phyloP scores from a whole-genome alignment of 2,797 vertebrate species.

The Pygocentrus nattereri region DNA sequence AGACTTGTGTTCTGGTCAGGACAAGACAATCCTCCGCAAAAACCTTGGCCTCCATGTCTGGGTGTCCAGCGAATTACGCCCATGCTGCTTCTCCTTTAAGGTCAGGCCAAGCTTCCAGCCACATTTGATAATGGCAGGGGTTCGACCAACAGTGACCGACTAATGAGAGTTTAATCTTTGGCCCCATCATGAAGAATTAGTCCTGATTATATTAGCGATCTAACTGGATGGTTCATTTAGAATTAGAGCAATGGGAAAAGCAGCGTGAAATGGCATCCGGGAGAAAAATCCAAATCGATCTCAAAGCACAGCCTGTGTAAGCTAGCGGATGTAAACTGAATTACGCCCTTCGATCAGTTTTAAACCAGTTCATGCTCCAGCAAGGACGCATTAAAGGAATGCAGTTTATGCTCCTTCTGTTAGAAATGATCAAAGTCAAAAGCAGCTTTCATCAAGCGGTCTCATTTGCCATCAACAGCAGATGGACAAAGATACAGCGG shows the following conservation, averaged over 20 bases:
- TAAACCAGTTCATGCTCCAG: not conserved
- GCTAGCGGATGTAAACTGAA: constrained; percentile 9
- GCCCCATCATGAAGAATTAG: constrained; percentile 48
- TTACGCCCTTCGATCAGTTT: not conserved
- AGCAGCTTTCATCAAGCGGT: not conserved
- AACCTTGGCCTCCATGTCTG: not conserved
- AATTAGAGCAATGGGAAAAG: constrained; percentile 19
- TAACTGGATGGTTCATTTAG: constrained; percentile 45
- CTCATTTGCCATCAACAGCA: constrained; percentile 16
- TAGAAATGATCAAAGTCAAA: not conserved
- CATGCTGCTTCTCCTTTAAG: constrained; percentile 34
- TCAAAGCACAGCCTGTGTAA: not conserved
- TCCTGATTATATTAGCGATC: constrained; percentile 36
- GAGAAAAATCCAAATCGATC: constrained; percentile 38
- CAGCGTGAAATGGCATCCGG: constrained; percentile 36
- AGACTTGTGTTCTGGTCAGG: constrained; percentile 29
- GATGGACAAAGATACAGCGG: constrained; percentile 34
- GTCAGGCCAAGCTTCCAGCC: constrained; percentile 30
- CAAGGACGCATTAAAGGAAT: not conserved
- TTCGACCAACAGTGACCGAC: constrained; percentile 47
- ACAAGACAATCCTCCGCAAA: not conserved
- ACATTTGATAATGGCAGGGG: constrained; percentile 53
- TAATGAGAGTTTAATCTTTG: constrained; percentile 46
- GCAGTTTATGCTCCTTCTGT: not conserved
- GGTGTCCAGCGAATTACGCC: constrained; percentile 23